Conservation (phyloP, 2,888 invertebrate species). For the Nemotelus pantherinus region DNA sequence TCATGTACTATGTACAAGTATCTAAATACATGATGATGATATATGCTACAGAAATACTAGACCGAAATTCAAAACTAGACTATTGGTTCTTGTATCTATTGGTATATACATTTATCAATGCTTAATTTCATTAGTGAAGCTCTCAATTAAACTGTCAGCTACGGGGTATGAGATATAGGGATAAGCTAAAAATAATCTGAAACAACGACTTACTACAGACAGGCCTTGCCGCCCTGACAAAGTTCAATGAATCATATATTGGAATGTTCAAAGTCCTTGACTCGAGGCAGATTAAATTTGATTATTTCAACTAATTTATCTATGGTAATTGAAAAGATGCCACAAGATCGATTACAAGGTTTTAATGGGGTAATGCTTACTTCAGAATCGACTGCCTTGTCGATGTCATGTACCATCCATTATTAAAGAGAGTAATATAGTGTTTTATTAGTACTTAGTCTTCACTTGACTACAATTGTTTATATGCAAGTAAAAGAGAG, state of each 20-base stretch:
- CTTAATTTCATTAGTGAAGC: slow-evolving; percentile 39
- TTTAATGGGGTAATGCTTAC: too few species aligned
- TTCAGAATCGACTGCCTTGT: too few species aligned
- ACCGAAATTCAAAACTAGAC: background rate
- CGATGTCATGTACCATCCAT: too few species aligned
- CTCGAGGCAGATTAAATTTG: slow-evolving; percentile 22
- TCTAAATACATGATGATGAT: background rate
- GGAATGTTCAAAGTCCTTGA: background rate
- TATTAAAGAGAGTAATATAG: background rate
- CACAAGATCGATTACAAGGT: too few species aligned
- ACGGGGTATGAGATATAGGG: slow-evolving; percentile 10
- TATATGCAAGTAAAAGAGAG: too few species aligned
- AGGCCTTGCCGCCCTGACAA: background rate
- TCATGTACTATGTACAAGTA: too few species aligned
- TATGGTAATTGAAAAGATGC: too few species aligned
- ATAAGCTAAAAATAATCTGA: background rate
- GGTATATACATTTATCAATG: slow-evolving; percentile 32
- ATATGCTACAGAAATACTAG: background rate
- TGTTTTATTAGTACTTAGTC: background rate
- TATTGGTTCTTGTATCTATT: slow-evolving; percentile 40
- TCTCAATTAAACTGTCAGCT: slow-evolving; percentile 42
- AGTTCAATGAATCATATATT: background rate
- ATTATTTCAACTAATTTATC: slow-evolving; percentile 32
- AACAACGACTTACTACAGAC: background rate
- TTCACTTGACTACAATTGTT: too few species aligned